Percentiles rank a stretch among this genome's conserved stretches.
Conservation (phyloP, 2,113 vertebrate species). For the Helogale parvula region DNA sequence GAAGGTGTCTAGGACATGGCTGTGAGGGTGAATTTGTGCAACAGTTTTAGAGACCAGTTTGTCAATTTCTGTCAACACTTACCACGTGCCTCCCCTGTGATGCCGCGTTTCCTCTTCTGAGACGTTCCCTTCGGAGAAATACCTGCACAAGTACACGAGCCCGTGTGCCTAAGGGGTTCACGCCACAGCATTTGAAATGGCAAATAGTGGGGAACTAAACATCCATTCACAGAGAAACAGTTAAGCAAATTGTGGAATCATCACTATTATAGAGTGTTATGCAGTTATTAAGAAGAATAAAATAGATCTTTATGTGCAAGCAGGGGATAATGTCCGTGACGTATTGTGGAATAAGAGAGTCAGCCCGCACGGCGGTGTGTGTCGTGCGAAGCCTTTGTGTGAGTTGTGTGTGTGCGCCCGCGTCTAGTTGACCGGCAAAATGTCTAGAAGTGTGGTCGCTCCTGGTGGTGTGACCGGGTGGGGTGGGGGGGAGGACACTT, state of each 20-base stretch:
- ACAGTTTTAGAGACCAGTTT: not conserved
- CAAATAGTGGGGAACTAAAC: rapidly evolving
- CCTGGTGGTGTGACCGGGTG: rapidly evolving
- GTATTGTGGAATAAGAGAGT: rapidly evolving
- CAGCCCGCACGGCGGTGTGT: rapidly evolving
- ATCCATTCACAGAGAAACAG: not conserved
- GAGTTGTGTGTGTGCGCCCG: not conserved
- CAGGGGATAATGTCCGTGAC: rapidly evolving
- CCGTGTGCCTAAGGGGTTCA: rapidly evolving
- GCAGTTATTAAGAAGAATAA: not conserved
- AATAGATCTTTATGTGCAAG: rapidly evolving
- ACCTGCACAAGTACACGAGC: not conserved
- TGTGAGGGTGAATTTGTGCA: not conserved
- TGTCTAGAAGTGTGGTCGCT: not conserved
- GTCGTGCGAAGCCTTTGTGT: rapidly evolving
- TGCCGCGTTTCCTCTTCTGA: not conserved
- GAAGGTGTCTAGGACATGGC: not conserved
- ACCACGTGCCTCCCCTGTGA: not conserved
- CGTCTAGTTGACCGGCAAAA: not conserved
- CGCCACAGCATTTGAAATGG: rapidly evolving
- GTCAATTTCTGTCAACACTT: not conserved
- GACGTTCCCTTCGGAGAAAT: not conserved
- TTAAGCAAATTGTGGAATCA: rapidly evolving
- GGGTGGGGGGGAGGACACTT: not conserved
- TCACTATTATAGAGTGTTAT: rapidly evolving